Base-by-base conservation (phyloP, 2,888 invertebrate species). In the Drosophila prostipennis region DNA sequence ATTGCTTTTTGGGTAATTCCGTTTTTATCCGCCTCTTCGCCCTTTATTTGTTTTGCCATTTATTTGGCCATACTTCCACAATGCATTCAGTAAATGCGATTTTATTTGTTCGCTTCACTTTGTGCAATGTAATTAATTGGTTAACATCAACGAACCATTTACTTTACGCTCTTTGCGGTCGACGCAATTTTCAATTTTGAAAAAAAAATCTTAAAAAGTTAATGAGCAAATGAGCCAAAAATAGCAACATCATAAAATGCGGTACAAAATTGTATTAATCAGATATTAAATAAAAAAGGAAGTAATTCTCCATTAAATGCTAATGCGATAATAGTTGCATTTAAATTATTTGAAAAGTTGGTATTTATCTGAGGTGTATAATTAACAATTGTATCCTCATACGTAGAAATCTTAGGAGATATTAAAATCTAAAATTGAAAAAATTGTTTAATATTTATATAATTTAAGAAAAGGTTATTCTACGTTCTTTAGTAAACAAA, bases 1-100 rank as follows among this genome's bases (percentile, higher is more conserved):
- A 82, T 80, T 80, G 81, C 83, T 80, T 86, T 86, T 80, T 73
- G 80, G 81, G 78, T 74, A 82, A 82, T 80, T 86, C 86, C 81
- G 74, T 80, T 86, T 86, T 64, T 6, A 39, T 58, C 49, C 55
- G 48, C 42, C 48, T 54, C 48, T 69, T 55, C 54, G 39, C 45
- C 43, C 53, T 42, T 72, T 59, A 57, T 58, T 69, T 69, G 60
- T 53, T 65, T 67, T 60, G 69, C 72, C 75, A 77, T 79, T 81
- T 81, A 79, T 49, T 72, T 81, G 72, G 79, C 65, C 70, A 73
- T 77, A 70, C 70, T 54, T 54, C 52, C 46, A 43, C 57, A 72
- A 53, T 85, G 77, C 77, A 77, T 70, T 80, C 65, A 65, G 58
- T 76, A 72, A 78, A 60, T 67, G 53, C 49, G 46, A 37, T 72